phyloP scores from a whole-genome alignment of 1,140 invertebrate species.

The Polypedilum vanderplanki region DNA sequence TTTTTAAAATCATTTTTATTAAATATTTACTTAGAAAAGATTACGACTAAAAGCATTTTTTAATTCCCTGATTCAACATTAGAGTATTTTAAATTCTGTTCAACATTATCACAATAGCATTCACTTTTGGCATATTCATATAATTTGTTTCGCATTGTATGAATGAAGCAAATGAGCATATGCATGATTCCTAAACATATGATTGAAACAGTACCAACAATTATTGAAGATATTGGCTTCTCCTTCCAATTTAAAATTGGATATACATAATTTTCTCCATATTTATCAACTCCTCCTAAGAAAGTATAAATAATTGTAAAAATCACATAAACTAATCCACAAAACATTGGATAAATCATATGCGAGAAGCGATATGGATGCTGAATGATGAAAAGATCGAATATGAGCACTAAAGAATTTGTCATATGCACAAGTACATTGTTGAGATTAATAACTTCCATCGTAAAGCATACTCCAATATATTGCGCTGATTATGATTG shows the following conservation, averaged over 20 bases:
- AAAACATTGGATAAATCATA: not conserved
- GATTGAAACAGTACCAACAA: not conserved
- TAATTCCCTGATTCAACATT: no score
- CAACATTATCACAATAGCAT: not conserved
- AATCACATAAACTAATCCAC: not conserved
- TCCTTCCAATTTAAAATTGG: constrained; percentile 7
- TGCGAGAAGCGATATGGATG: not conserved
- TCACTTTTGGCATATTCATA: not conserved
- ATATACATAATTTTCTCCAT: not conserved
- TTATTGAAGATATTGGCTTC: not conserved
- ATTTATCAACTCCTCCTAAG: not conserved
- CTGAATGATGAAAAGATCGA: constrained; percentile 1
- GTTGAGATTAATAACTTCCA: not conserved
- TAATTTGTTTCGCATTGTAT: not conserved
- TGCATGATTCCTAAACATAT: not conserved
- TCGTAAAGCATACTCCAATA: not conserved
- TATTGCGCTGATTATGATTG: not conserved
- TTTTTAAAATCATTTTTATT: no score
- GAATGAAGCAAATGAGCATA: not conserved
- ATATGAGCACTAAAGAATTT: not conserved
- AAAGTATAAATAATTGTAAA: not conserved
- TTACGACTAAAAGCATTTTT: no score
- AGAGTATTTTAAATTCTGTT: no score
- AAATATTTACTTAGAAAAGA: no score
- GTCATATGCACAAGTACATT: not conserved